Base-by-base conservation (phyloP, 2,113 vertebrate genomes). In the Micromys minutus region DNA sequence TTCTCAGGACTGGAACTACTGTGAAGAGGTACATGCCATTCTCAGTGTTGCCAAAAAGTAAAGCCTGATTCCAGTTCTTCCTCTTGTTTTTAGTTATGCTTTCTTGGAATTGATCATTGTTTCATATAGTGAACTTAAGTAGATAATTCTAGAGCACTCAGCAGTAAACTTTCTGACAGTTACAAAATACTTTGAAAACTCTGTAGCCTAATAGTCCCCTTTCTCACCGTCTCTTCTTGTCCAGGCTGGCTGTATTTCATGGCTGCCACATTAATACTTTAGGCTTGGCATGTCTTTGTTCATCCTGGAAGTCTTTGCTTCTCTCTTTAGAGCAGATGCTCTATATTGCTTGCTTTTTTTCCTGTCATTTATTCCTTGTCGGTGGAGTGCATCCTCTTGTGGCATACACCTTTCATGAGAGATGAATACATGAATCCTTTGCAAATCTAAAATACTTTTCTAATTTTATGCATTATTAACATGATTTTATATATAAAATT, bases 291-390 rank as follows among this genome's bases (percentile, higher is more conserved):
- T 13, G 19, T 45, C 81, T 50, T 76, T 34, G 36, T 5, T 80
- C 1, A 71, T n/a, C 17, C 52, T 42, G 36, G 45, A 42, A 50
- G 87, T 74, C 42, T 69, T 47, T 22, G 50, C 61, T 52, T 31
- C 17, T 69, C 50, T 10, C 19, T 96, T 36, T 86, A 12, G 89
- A 36, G 80, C 45, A 34, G 31, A 42, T 16, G 21, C 47, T 31
- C 15, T 34, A 7, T 86, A 10, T 86, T 89, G n/a, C 81, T 76
- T 87, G 89, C 79, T 69, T 17, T 6, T 31, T 57, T 95, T 90
- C 65, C 65, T 93, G 77, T 97, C 50, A 59, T 87, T 50, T 93
- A 34, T 34, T 91, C 79, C 79, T 29, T 59, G 85, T 89, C 93
- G 90, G 59, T 75, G 45, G 45, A 80, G 24, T 21, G 74, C 65